Percentiles rank a stretch among this genome's conserved stretches.
Evolutionary conservation across 2,797 vertebrate species (phyloP).

Genomic region (Pseudochirops corinnae): DNA sequence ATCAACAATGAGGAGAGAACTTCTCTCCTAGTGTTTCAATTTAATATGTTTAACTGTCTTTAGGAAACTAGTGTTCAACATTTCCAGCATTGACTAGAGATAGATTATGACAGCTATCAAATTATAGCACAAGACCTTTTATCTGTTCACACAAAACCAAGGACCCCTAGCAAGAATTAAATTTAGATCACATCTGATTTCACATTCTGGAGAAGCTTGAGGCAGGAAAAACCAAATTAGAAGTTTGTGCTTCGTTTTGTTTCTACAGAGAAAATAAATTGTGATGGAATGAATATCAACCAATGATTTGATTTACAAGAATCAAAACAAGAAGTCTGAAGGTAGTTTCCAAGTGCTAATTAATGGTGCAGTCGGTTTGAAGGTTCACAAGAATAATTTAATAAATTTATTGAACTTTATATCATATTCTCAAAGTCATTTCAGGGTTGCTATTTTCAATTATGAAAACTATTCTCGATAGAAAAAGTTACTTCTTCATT

Average conservation of each 20-base stretch:
- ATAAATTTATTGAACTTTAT: not conserved
- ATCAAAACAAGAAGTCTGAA: constrained; percentile 57
- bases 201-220: constrained; percentile 43
- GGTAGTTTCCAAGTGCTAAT: constrained; percentile 37
- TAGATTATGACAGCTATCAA: constrained; percentile 18
- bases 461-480: constrained; percentile 15
- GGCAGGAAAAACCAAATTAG: constrained; percentile 56
- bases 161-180: not conserved
- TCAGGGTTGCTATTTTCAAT: not conserved
- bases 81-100: constrained; percentile 54
- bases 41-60: constrained; percentile 48
- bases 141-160: constrained; percentile 54
- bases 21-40: constrained; percentile 35
- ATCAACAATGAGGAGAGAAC: not conserved
- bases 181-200: constrained; percentile 52
- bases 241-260: constrained; percentile 54
- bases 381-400: not conserved
- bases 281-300: constrained; percentile 64
- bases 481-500: constrained; percentile 48
- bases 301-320: constrained; percentile 71
- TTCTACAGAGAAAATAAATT: constrained; percentile 68
- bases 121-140: constrained; percentile 28
- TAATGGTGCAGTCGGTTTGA: constrained; percentile 7
- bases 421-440: not conserved
- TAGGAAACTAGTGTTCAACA: constrained; percentile 1